Evolutionary conservation across 2,888 invertebrate species (phyloP).

Genomic region (Meiosimyza decipiens): DNA sequence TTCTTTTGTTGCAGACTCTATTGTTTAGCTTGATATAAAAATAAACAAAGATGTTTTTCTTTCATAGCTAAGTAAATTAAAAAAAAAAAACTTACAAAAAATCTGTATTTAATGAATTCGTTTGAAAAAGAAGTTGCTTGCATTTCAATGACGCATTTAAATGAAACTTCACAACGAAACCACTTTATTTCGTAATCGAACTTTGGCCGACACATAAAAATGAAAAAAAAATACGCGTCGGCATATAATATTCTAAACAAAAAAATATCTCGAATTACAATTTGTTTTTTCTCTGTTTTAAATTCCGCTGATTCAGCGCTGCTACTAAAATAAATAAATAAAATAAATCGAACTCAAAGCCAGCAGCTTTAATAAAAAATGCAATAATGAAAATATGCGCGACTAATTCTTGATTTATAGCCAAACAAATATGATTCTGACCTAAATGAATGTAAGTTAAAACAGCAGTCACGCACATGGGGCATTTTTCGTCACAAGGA

Average conservation of each 20-base stretch:
- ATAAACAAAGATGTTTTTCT: conserved; percentile 14
- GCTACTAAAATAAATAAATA: conserved; percentile 3
- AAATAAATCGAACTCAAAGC: conserved; percentile 5
- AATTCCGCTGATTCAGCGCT: conserved; percentile 28
- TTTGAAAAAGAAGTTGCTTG: too few species aligned
- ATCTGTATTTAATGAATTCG: too few species aligned
- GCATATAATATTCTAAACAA: too few species aligned
- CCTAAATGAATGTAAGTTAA: neutral
- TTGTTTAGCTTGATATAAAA: conserved; percentile 26
- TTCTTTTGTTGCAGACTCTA: conserved; percentile 23
- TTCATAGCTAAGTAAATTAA: neutral
- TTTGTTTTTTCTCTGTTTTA: conserved; percentile 15
- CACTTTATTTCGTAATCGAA: too few species aligned
- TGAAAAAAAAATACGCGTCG: neutral
- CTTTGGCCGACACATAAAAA: too few species aligned
- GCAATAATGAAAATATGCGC: neutral
- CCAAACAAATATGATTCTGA: conserved; percentile 10
- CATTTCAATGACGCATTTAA: too few species aligned
- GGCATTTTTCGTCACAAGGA: too few species aligned
- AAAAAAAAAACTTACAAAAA: too few species aligned
- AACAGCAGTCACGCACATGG: too few species aligned
- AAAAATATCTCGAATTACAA: conserved; percentile 22
- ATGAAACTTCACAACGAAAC: too few species aligned
- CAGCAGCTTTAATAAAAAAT: neutral
- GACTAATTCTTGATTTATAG: conserved; percentile 24